phyloP scores from a whole-genome alignment of 2,113 vertebrate genomes.

The Caranx melampygus region DNA sequence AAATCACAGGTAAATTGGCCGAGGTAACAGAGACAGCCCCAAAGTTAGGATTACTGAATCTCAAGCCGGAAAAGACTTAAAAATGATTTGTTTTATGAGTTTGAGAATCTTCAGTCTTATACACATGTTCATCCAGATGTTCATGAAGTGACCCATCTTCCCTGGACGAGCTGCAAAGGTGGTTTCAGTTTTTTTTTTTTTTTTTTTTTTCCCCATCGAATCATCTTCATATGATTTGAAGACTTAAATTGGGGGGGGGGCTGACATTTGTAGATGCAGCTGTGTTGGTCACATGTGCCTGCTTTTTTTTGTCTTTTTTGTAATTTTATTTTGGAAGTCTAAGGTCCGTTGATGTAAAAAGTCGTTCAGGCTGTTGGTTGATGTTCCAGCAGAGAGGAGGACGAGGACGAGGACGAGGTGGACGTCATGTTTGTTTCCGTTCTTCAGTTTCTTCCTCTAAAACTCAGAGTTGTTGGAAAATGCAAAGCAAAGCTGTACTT shows the following conservation, averaged over 20 bases:
- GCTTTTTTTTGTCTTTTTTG: background rate
- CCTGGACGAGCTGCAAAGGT: background rate
- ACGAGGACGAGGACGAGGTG: background rate
- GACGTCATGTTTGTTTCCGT: conserved; percentile 30
- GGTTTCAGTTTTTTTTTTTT: background rate
- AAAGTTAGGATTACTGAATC: background rate
- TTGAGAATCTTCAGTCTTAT: conserved; percentile 37
- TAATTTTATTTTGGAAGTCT: background rate
- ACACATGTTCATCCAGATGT: background rate
- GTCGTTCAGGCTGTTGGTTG: conserved; percentile 19
- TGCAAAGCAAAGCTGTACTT: conserved; percentile 43
- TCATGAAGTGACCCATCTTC: background rate
- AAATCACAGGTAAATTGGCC: conserved; percentile 49
- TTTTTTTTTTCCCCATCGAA: background rate
- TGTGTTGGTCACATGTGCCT: conserved; percentile 26
- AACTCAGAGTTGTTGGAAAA: conserved; percentile 39
- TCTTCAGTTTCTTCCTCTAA: conserved; percentile 50
- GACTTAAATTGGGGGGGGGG: background rate
- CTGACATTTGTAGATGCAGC: conserved; percentile 7
- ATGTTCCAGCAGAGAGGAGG: conserved; percentile 12
- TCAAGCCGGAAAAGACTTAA: background rate
- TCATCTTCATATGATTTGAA: background rate
- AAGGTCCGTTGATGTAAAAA: conserved; percentile 14
- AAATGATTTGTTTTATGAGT: conserved; percentile 1
- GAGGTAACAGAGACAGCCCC: conserved; percentile 17